Evolutionary conservation across 2,888 invertebrate species (phyloP).

Genomic region (Cinara cedri): DNA sequence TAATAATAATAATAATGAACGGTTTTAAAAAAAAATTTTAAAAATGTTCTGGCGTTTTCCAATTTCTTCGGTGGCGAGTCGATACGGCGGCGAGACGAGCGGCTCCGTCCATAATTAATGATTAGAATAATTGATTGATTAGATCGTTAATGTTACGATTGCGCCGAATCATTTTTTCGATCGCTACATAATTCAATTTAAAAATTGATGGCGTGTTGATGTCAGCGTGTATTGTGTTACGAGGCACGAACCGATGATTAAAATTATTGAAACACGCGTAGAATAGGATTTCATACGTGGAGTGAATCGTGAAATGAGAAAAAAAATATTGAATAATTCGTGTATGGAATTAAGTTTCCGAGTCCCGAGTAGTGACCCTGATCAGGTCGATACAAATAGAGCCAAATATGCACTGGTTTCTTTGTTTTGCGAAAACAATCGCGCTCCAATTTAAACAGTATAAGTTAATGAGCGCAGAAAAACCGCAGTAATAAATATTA

Average conservation of each 20-base stretch:
- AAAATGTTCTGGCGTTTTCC: too few species aligned
- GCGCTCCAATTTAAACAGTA: slow-evolving; percentile 10
- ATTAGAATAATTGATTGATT: too few species aligned
- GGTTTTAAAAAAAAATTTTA: too few species aligned
- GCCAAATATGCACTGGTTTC: not conserved
- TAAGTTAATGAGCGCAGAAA: not conserved
- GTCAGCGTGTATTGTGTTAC: too few species aligned
- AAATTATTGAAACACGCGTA: not conserved
- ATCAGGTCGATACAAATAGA: not conserved
- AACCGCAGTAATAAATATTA: slow-evolving; percentile 37
- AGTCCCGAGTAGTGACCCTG: slow-evolving; percentile 13
- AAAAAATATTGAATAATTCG: not conserved
- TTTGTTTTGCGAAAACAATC: not conserved
- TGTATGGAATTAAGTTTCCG: not conserved
- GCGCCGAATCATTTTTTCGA: too few species aligned
- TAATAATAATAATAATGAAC: too few species aligned
- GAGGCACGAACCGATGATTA: not conserved
- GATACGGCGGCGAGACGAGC: too few species aligned
- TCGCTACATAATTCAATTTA: too few species aligned
- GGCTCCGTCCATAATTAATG: too few species aligned
- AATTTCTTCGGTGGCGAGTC: too few species aligned
- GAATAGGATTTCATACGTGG: not conserved
- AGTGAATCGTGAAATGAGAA: slow-evolving; percentile 1
- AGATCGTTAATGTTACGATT: too few species aligned
- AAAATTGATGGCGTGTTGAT: too few species aligned